A percentile compares a stretch with the other conserved stretches of the same genome.
Evolutionary conservation across 2,113 vertebrate genomes (phyloP).

Genomic region (Melanerpes aurifrons): DNA sequence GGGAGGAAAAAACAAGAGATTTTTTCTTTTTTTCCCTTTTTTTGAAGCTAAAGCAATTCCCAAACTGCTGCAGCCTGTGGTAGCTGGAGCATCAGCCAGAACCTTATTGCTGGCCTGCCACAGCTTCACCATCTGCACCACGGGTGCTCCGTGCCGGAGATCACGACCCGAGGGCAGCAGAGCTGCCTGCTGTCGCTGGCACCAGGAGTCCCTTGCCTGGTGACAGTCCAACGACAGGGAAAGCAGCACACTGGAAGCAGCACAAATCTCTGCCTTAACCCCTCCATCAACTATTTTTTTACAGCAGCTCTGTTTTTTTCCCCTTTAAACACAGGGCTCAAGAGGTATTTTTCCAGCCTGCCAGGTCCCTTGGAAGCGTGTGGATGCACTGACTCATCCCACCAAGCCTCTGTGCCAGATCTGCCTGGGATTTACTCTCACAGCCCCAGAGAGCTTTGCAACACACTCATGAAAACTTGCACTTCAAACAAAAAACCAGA

Average conservation of each 20-base stretch:
- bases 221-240: background rate
- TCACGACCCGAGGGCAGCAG: background rate
- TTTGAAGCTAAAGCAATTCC: background rate
- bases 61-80: background rate
- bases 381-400: background rate
- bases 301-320: background rate
- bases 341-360: slow-evolving; percentile 27
- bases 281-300: background rate
- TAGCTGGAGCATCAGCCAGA: background rate
- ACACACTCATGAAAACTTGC: slow-evolving; percentile 33
- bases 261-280: background rate
- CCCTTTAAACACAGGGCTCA: background rate
- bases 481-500: background rate
- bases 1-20: background rate
- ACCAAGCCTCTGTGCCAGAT: slow-evolving; percentile 14
- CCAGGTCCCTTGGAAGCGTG: slow-evolving; percentile 47
- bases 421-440: slow-evolving; percentile 41
- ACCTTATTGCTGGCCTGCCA: background rate
- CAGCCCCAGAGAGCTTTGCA: background rate
- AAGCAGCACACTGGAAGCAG: background rate
- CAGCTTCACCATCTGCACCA: background rate
- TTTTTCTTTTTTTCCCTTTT: background rate
- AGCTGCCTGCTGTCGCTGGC: background rate
- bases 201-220: background rate
- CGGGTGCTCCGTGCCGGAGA: background rate